Base-by-base conservation (phyloP, 2,113 vertebrate genomes). In the Rutilus rutilus region DNA sequence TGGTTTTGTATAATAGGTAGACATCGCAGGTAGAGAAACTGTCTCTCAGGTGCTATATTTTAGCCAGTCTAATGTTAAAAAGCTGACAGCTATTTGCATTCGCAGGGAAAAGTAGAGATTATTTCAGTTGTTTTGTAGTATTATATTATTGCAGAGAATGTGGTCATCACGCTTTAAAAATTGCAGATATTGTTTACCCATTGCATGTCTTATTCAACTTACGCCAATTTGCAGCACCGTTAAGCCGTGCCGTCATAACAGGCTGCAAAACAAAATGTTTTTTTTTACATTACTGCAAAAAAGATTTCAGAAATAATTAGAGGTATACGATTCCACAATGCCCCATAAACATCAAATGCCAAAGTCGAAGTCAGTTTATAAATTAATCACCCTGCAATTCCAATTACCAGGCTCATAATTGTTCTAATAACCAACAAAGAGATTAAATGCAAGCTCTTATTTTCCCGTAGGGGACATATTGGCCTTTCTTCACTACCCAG, bases 281-380 rank as follows among this genome's bases (percentile, higher is more conserved):
- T 57, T 57, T 54, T 71, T 85, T 52, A 67, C 25, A 36, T 27
- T 6, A 77, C 21, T 77, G 39, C 69, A 60, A 33, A 75, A 45
- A 21, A 45, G 60, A 80, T 75, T 88, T 65, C 57, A 85, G 27
- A 33, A 85, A 84, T 87, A 89, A 90, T 85, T 78, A 81, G 81
- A 78, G 79, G 62, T 78, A 47, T 87, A 42, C 25, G n/a, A 50
- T 84, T 71, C 30, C 75, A 25, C 76, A 86, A 82, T 83, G 27
- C 57, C 75, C 33, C 3, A 33, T 50, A 79, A 77, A 84, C 59
- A 45, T 65, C 69, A 84, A 67, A 59, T 52, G 47, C 67, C 65
- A 79, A 45, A 75, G 73, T 85, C 65, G 39, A 33, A 65, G n/a
- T 69, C 45, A 23, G 36, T 77, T 87, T 59, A 71, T 74, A 83